phyloP scores from a whole-genome alignment of 2,113 vertebrate genomes.

The Stigmatopora nigra region DNA sequence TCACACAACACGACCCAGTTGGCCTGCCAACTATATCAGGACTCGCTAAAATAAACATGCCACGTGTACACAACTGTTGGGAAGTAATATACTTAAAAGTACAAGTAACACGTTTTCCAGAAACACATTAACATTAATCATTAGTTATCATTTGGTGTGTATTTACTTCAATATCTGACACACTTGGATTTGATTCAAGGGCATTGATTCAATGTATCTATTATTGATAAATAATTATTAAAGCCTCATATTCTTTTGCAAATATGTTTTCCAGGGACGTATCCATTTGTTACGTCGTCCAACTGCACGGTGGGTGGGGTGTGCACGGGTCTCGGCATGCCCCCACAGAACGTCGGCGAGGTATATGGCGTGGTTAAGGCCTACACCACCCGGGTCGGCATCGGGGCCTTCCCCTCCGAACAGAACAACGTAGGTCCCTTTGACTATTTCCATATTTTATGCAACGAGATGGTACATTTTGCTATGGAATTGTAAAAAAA shows the following conservation, averaged over 20 bases:
- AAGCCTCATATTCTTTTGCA: no score
- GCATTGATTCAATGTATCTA: no score
- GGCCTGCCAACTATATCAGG: background rate
- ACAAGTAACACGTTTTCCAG: no score
- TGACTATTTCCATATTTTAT: background rate
- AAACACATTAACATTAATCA: no score
- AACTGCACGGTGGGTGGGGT: slow-evolving; percentile 97
- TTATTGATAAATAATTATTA: no score
- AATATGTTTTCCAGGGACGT: slow-evolving; percentile 75
- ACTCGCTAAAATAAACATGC: background rate
- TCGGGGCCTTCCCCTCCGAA: slow-evolving; percentile 93
- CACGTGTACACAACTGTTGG: background rate
- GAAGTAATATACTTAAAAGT: background rate
- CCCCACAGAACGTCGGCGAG: slow-evolving; percentile 86
- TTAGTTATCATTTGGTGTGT: no score
- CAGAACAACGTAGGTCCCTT: slow-evolving; percentile 81
- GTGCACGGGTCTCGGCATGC: slow-evolving; percentile 93
- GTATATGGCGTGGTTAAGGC: slow-evolving; percentile 94
- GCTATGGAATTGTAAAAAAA: no score
- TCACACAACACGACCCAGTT: background rate
- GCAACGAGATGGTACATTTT: no score
- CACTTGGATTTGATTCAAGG: background rate
- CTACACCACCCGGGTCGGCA: slow-evolving; percentile 93
- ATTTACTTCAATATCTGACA: background rate
- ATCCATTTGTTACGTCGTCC: slow-evolving; percentile 95